phyloP scores from a whole-genome alignment of 2,113 vertebrate genomes.

The Sapayoa aenigma region DNA sequence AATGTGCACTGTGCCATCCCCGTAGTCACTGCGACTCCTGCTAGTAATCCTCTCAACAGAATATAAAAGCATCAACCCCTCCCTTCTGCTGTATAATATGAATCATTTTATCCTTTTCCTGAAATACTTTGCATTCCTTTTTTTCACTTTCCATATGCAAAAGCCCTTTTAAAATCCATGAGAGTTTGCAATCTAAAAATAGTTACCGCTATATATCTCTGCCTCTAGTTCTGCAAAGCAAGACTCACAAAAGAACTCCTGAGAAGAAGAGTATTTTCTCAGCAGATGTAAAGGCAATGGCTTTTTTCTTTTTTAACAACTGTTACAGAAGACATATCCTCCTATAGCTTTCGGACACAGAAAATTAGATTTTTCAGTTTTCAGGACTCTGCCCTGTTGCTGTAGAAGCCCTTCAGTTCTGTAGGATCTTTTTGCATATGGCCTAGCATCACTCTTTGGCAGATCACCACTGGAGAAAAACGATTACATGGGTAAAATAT shows the following conservation, averaged over 20 bases:
- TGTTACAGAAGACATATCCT: not conserved
- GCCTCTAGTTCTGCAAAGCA: slow-evolving; percentile 22
- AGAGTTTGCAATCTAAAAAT: slow-evolving; percentile 52
- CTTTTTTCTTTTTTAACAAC: not conserved
- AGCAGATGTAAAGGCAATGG: not conserved
- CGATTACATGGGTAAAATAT: not conserved
- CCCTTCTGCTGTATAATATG: slow-evolving; percentile 8
- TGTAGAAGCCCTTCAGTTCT: not conserved
- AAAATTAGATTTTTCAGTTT: not conserved
- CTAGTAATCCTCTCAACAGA: not conserved
- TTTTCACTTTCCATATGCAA: slow-evolving; percentile 57
- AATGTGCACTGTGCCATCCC: not conserved
- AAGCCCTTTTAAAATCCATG: slow-evolving; percentile 51
- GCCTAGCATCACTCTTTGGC: not conserved
- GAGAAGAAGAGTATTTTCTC: not conserved
- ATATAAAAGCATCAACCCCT: not conserved
- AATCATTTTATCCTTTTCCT: slow-evolving; percentile 47
- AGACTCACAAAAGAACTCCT: not conserved
- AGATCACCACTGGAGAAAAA: not conserved
- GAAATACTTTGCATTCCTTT: slow-evolving; percentile 41
- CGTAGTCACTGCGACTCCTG: accelerated
- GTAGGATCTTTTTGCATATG: not conserved
- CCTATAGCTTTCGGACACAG: not conserved
- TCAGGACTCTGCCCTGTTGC: not conserved
- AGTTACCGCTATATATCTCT: not conserved